Evolutionary conservation across 2,888 invertebrate species (phyloP).

Genomic region (Eupithecia insigniata): DNA sequence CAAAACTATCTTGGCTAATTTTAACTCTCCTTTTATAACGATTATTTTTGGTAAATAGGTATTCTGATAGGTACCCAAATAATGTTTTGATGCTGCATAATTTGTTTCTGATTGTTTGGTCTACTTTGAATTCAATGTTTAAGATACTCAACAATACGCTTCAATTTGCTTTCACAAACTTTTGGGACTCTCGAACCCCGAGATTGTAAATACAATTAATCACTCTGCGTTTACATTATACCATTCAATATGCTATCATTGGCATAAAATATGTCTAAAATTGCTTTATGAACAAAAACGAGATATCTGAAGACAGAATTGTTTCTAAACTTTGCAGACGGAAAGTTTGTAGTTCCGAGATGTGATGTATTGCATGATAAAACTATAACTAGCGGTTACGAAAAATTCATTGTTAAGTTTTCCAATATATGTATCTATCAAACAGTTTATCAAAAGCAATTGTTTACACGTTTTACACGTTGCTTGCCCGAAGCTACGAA

Average conservation of each 20-base stretch:
- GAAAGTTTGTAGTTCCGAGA: neutral
- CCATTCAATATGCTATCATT: constrained; percentile 13
- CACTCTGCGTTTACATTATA: neutral
- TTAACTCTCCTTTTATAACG: too few species aligned
- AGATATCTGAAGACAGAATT: constrained; percentile 1
- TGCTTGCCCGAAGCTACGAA: neutral
- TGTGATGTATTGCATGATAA: neutral
- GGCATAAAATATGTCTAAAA: constrained; percentile 11
- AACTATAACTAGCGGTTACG: neutral
- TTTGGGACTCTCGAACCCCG: neutral
- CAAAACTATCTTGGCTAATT: neutral
- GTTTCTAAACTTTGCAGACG: neutral
- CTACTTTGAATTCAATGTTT: neutral
- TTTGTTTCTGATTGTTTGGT: neutral
- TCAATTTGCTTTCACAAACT: neutral
- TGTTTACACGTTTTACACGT: neutral
- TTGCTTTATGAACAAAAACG: constrained; percentile 12
- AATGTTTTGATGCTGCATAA: neutral
- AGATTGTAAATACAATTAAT: constrained; percentile 8
- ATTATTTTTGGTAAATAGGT: too few species aligned
- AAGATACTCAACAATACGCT: neutral
- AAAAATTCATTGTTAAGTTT: neutral
- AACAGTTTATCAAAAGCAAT: neutral
- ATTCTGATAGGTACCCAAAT: too few species aligned
- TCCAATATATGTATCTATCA: neutral